Evolutionary conservation across 30 jellyfish, hydroid and myxozoan species (phyloP).

Genomic region (Aurelia sp.): DNA sequence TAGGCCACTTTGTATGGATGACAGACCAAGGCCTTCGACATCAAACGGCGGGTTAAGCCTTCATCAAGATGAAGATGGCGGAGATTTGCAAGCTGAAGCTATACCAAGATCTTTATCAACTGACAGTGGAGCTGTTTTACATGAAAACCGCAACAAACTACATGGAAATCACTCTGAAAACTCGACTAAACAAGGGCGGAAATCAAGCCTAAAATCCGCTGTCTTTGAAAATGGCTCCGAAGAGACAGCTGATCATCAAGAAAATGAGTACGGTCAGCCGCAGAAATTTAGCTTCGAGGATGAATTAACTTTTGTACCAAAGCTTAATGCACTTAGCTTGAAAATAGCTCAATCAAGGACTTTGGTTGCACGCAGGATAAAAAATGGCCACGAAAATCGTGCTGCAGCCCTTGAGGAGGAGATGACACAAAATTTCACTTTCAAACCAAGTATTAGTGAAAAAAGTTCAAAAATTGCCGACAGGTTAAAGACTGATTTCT

Average conservation of each 20-base stretch:
- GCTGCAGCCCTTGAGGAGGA: slow-evolving; percentile 72
- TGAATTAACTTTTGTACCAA: slow-evolving; percentile 85
- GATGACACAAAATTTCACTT: slow-evolving; percentile 77
- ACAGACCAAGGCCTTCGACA: not conserved
- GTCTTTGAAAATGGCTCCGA: slow-evolving; percentile 11
- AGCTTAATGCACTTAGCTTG: slow-evolving; percentile 76
- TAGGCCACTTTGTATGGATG: slow-evolving; percentile 22
- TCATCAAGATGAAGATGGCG: not conserved
- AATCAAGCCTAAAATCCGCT: not conserved
- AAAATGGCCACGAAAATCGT: slow-evolving; percentile 64
- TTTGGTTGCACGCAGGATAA: slow-evolving; percentile 56
- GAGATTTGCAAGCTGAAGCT: not conserved
- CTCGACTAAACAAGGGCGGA: not conserved
- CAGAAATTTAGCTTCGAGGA: slow-evolving; percentile 83
- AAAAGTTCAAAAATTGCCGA: slow-evolving; percentile 80
- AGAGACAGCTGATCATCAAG: slow-evolving; percentile 43
- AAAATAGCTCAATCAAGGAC: slow-evolving; percentile 77
- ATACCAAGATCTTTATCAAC: not conserved
- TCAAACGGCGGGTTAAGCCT: slow-evolving; percentile 4
- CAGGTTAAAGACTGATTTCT: slow-evolving; percentile 80
- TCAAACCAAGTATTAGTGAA: slow-evolving; percentile 77
- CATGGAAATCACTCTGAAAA: no score
- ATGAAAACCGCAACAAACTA: no score
- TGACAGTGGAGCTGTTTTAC: no score
- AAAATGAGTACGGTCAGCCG: slow-evolving; percentile 62